A percentile compares a stretch with the other conserved stretches of the same genome.
Conservation (phyloP, 1,140 invertebrate species). For the Monomorium pharaonis region DNA sequence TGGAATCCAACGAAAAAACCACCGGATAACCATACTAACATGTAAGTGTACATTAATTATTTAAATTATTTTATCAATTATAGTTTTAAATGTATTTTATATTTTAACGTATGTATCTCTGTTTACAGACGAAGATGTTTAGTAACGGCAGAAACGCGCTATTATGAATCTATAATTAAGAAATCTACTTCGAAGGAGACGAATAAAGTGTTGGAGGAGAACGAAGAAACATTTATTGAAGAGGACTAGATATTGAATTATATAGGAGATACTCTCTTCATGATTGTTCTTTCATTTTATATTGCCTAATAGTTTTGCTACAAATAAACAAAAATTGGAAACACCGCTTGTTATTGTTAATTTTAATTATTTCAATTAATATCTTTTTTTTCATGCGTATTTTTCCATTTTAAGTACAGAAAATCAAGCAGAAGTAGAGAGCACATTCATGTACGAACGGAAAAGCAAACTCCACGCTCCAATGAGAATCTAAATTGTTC, state of each 20-base stretch:
- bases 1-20: constrained; percentile 91
- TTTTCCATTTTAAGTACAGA: background rate
- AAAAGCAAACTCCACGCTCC: too few relatives aligned
- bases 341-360: too few relatives aligned
- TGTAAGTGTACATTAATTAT: constrained; percentile 69
- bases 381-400: too few relatives aligned
- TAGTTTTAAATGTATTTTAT: background rate
- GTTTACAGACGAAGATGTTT: constrained; percentile 75
- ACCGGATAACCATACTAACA: constrained; percentile 76
- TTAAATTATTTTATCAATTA: constrained; percentile 39
- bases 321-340: background rate
- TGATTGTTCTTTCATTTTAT: background rate
- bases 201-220: background rate
- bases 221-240: constrained; percentile 67
- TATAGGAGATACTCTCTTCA: background rate
- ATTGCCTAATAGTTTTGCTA: background rate
- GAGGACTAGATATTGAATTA: constrained; percentile 23
- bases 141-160: constrained; percentile 74
- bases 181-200: constrained; percentile 57
- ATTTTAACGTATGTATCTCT: constrained; percentile 31
- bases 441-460: too few relatives aligned
- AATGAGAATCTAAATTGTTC: too few relatives aligned
- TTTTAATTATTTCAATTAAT: too few relatives aligned
- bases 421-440: background rate
- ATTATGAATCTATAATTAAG: constrained; percentile 76